Conservation (phyloP, 2,888 invertebrate species). For the Serrognathus titanus region DNA sequence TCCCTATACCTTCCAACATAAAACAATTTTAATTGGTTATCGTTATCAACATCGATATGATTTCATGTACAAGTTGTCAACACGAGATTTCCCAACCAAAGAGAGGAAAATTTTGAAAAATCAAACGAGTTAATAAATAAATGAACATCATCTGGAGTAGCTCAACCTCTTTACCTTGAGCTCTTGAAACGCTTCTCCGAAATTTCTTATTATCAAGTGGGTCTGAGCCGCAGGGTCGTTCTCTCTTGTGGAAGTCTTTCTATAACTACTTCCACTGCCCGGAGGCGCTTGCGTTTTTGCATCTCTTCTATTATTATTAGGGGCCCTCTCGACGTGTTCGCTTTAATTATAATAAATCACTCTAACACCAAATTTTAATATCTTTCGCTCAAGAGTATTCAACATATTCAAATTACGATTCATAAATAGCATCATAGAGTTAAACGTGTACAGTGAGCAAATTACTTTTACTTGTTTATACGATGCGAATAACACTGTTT, state of each 20-base stretch:
- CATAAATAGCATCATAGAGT: not conserved
- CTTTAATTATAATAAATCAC: no score
- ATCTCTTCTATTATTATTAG: slow-evolving; percentile 2
- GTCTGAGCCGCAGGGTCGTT: slow-evolving; percentile 35
- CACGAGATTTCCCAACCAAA: no score
- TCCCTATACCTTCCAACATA: no score
- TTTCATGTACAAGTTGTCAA: no score
- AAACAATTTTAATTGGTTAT: no score
- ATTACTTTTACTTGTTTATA: slow-evolving; percentile 14
- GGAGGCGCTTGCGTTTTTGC: slow-evolving; percentile 28
- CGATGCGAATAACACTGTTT: not conserved
- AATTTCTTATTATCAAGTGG: slow-evolving; percentile 40
- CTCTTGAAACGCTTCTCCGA: slow-evolving; percentile 14
- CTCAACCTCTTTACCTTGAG: slow-evolving; percentile 2
- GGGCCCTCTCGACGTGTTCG: no score
- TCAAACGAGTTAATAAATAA: no score
- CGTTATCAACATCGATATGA: no score
- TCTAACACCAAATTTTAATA: no score
- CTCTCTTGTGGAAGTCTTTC: slow-evolving; percentile 33
- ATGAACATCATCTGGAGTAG: not conserved
- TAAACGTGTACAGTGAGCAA: slow-evolving; percentile 7
- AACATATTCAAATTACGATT: no score
- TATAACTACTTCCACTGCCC: slow-evolving; percentile 24
- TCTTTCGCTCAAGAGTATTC: no score
- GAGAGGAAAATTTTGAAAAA: no score